Evolutionary conservation across 2,888 invertebrate genomes (phyloP).

Genomic region (Callimorpha dominula): DNA sequence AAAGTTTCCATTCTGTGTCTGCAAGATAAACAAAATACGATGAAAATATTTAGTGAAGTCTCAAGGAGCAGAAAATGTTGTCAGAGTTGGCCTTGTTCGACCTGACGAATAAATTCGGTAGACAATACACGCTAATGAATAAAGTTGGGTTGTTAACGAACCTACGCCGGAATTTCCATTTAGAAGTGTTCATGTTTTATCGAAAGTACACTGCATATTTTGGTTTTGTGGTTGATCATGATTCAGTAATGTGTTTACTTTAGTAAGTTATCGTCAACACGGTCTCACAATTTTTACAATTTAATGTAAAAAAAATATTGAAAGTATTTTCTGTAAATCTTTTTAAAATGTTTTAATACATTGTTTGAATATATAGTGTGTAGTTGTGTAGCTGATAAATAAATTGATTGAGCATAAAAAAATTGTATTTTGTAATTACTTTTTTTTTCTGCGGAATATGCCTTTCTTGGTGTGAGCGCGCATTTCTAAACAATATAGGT

Average conservation of each 20-base stretch:
- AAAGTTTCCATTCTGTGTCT: constrained; percentile 69
- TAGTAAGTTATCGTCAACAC: neutral
- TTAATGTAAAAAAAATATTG: neutral
- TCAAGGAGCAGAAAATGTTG: constrained; percentile 68
- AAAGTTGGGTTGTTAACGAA: constrained; percentile 84
- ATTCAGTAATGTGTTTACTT: neutral
- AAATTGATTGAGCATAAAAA: too few relatives aligned
- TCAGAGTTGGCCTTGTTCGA: constrained; percentile 70
- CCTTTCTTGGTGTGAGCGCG: too few relatives aligned
- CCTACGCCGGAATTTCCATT: constrained; percentile 79
- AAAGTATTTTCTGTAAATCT: too few relatives aligned
- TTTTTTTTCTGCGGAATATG: too few relatives aligned
- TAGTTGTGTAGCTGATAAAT: too few relatives aligned
- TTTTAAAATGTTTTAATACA: too few relatives aligned
- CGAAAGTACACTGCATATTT: constrained; percentile 70
- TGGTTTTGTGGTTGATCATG: constrained; percentile 43
- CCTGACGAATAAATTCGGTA: constrained; percentile 81
- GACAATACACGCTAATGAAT: constrained; percentile 85
- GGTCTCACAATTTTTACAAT: neutral
- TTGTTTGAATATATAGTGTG: too few relatives aligned
- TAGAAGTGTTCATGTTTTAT: constrained; percentile 76
- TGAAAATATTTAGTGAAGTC: constrained; percentile 76
- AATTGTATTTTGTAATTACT: too few relatives aligned
- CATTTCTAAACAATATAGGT: too few relatives aligned
- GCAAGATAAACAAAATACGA: constrained; percentile 77